These are phyloP conservation scores for Meles meles DNA, from an alignment of 2,113 vertebrate genomes.

Conservation along the genomic window DNA sequence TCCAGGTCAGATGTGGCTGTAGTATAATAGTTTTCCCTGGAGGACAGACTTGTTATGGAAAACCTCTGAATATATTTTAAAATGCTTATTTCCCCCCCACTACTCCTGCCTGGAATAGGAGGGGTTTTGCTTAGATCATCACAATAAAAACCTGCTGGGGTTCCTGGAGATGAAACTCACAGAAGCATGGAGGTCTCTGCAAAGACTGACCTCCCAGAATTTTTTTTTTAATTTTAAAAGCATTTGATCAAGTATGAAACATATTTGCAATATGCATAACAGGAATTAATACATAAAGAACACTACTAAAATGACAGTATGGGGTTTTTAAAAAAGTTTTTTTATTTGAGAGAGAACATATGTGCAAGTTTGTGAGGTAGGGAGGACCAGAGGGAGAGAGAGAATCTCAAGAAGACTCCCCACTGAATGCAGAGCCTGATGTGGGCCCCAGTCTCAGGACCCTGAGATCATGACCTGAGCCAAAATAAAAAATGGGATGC, in stretches of 20 bases:
- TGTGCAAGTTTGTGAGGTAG: background rate
- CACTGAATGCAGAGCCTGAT: background rate
- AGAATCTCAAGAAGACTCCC: background rate
- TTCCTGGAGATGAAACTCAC: background rate
- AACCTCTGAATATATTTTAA: background rate
- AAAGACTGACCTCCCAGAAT: background rate
- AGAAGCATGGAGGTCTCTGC: background rate
- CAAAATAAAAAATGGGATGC: background rate
- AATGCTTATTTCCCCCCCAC: background rate
- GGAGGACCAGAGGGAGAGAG: background rate
- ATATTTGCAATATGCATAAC: background rate
- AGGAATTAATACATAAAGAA: background rate
- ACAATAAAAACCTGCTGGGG: background rate
- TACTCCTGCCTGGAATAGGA: background rate
- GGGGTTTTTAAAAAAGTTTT: background rate
- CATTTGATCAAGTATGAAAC: background rate
- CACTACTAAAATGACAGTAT: background rate
- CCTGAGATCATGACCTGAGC: background rate
- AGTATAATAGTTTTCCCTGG: background rate
- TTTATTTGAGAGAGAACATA: background rate
- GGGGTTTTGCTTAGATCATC: background rate
- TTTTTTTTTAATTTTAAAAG: background rate
- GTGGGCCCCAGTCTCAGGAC: background rate
- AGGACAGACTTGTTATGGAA: background rate
- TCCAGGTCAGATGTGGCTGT: background rate